A percentile compares a stretch with the other conserved stretches of the same genome.
phyloP scores from a whole-genome alignment of 1,140 invertebrate species.

The Apis florea region DNA sequence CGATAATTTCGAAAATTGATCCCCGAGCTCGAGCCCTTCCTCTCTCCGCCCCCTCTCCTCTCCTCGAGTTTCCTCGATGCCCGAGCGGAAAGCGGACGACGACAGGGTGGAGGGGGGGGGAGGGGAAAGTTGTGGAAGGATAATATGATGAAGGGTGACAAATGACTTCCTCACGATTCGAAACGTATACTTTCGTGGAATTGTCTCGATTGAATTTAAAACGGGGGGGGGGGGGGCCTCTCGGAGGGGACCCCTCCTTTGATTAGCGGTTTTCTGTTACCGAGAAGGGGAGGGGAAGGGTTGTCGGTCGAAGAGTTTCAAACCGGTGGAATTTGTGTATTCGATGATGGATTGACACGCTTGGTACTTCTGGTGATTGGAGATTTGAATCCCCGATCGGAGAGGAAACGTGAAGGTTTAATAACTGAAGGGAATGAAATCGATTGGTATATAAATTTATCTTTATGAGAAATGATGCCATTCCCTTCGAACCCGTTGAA shows the following conservation, averaged over 20 bases:
- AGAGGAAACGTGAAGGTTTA: not conserved
- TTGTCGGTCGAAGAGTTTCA: too few species aligned
- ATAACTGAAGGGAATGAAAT: not conserved
- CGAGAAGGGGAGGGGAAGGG: too few species aligned
- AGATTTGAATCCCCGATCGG: not conserved
- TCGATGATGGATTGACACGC: not conserved
- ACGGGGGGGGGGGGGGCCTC: too few species aligned
- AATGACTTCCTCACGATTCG: conserved; percentile 31
- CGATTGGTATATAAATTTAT: not conserved
- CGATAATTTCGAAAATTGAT: conserved; percentile 46
- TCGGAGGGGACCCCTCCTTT: too few species aligned
- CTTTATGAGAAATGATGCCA: not conserved
- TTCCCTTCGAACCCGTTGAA: too few species aligned
- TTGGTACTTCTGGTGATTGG: not conserved
- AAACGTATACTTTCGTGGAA: conserved; percentile 23
- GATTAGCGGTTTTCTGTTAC: conserved; percentile 1
- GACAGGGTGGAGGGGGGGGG: not conserved
- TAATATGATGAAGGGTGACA: conserved; percentile 34
- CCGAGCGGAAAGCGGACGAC: not conserved
- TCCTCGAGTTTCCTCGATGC: conserved; percentile 6
- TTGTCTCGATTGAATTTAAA: conserved; percentile 31
- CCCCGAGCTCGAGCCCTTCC: not conserved
- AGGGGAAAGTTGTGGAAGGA: conserved; percentile 10
- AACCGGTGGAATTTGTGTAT: not conserved
- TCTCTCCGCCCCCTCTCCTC: not conserved